These are phyloP conservation scores for Daubentonia madagascariensis DNA, from an alignment of 2,113 vertebrate species.

Conservation along the genomic window DNA sequence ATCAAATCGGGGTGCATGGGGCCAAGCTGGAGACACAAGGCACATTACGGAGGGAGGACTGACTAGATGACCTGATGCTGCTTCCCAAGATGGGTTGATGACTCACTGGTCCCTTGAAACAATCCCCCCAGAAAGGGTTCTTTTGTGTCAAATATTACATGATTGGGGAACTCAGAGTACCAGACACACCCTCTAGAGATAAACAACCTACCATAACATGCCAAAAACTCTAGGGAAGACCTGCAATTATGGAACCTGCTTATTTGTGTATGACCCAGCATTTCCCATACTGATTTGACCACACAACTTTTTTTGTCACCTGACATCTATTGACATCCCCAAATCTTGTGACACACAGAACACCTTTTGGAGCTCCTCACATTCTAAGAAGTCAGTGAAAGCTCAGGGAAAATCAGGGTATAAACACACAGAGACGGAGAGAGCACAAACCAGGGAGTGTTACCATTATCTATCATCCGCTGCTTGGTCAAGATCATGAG, in stretches of 20 bases:
- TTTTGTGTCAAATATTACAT: neutral
- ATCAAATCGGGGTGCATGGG: neutral
- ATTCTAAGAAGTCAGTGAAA: neutral
- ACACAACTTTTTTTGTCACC: neutral
- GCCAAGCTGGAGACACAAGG: accelerated
- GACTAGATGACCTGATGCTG: neutral
- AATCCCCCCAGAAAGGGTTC: neutral
- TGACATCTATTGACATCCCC: neutral
- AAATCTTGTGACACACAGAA: neutral
- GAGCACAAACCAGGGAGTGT: neutral
- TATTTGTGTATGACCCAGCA: neutral
- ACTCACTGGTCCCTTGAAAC: neutral
- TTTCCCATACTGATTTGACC: neutral
- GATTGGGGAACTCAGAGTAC: neutral
- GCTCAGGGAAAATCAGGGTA: neutral
- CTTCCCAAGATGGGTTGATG: neutral
- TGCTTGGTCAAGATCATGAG: constrained; percentile 99
- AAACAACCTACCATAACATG: neutral
- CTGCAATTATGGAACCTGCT: neutral
- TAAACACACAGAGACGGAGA: neutral
- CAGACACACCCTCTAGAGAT: neutral
- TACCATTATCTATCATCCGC: constrained; percentile 99
- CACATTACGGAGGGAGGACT: neutral
- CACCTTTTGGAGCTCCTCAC: neutral
- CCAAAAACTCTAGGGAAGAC: neutral